Conservation (phyloP, 2,888 invertebrate species). For the Lymantria monacha region DNA sequence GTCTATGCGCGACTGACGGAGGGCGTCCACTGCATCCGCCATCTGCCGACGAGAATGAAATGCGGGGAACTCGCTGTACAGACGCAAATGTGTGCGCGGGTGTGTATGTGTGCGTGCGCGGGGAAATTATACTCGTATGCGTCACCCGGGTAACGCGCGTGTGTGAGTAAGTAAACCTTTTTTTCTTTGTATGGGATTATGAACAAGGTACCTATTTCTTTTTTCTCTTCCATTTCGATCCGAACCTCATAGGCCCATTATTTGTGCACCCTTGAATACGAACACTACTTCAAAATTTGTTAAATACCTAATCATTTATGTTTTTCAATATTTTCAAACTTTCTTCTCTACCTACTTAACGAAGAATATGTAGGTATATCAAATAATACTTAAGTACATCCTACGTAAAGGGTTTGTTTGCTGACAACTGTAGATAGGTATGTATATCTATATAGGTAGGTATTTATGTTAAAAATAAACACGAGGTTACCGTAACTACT, state of each 20-base stretch:
- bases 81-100: constrained; percentile 47
- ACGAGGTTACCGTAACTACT: too few species aligned
- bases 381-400: too few species aligned
- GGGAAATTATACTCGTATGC: constrained; percentile 56
- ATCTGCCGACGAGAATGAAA: constrained; percentile 81
- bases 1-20: constrained; percentile 81
- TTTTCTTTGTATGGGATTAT: constrained; percentile 71
- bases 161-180: constrained; percentile 71
- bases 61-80: constrained; percentile 72
- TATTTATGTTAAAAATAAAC: too few species aligned
- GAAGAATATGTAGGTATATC: too few species aligned
- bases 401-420: too few species aligned
- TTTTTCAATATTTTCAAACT: background rate
- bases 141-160: constrained; percentile 34
- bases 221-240: constrained; percentile 53
- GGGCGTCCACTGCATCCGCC: constrained; percentile 80
- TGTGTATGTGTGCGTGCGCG: constrained; percentile 45
- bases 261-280: constrained; percentile 33
- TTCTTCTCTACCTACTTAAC: background rate
- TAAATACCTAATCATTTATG: background rate
- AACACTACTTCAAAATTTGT: constrained; percentile 12
- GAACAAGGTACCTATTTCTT: constrained; percentile 57
- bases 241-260: constrained; percentile 43
- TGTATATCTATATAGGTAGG: too few species aligned
- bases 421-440: too few species aligned